These are phyloP conservation scores for Spinus olivaceus DNA, from an alignment of 2,797 vertebrate species.

Conservation along the genomic window DNA sequence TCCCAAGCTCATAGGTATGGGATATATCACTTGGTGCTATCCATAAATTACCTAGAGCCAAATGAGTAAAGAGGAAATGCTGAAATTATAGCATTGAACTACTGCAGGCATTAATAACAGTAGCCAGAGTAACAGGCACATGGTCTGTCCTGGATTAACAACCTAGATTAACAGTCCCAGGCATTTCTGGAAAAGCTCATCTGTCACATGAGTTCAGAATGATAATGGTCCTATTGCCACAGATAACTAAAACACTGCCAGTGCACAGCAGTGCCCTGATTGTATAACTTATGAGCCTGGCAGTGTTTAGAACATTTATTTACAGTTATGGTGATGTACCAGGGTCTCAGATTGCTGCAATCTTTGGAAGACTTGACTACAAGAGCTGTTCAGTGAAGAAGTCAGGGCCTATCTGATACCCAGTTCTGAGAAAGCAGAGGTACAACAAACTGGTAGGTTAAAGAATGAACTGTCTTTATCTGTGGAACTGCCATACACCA, in stretches of 20 bases:
- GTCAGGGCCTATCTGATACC: fast-evolving
- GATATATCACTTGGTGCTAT: not conserved
- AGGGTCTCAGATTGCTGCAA: not conserved
- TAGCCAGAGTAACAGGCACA: not conserved
- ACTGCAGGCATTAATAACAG: constrained; percentile 7
- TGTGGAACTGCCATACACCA: not conserved
- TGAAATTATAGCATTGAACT: not conserved
- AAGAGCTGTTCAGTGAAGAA: not conserved
- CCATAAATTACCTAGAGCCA: constrained; percentile 24
- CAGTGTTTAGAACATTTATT: not conserved
- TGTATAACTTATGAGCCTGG: not conserved
- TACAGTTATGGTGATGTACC: not conserved
- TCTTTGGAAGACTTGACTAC: not conserved
- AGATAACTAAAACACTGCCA: not conserved
- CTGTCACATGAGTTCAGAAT: not conserved
- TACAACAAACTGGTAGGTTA: not conserved
- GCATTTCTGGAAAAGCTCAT: not conserved
- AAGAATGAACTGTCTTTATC: not conserved
- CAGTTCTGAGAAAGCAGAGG: not conserved
- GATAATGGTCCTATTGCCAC: not conserved
- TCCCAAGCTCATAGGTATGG: not conserved
- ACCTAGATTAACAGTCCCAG: not conserved
- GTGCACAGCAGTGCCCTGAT: not conserved
- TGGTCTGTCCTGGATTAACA: not conserved
- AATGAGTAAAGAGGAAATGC: not conserved